These are phyloP conservation scores for Albula goreensis DNA, from an alignment of 2,113 vertebrate genomes.

Conservation along the genomic window DNA sequence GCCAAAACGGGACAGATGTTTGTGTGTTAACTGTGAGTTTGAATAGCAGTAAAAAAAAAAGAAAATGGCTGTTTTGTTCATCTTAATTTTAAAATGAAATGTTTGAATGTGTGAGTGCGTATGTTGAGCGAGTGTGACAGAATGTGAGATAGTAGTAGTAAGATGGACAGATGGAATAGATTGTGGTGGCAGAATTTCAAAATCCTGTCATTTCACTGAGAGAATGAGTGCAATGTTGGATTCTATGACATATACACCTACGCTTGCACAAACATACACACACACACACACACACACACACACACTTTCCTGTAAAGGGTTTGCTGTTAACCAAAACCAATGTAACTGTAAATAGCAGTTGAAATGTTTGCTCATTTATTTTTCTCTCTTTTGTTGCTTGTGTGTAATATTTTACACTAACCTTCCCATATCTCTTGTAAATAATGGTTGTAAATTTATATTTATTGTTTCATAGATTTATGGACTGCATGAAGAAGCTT, in stretches of 20 bases:
- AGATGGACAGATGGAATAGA: neutral
- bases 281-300: neutral
- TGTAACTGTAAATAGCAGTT: conserved; percentile 30
- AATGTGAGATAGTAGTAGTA: neutral
- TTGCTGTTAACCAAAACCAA: conserved; percentile 30
- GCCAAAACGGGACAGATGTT: conserved; percentile 9
- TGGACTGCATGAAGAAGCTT: conserved; percentile 4
- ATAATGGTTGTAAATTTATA: conserved; percentile 30
- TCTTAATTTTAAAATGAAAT: neutral
- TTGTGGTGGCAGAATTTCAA: too few species aligned
- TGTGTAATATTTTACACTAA: conserved; percentile 20
- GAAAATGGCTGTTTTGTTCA: neutral
- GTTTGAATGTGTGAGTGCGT: neutral
- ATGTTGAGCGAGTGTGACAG: neutral
- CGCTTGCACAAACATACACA: too few species aligned
- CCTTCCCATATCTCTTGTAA: conserved; percentile 25
- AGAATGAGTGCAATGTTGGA: too few species aligned
- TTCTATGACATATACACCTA: too few species aligned
- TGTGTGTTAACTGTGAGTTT: conserved; percentile 20
- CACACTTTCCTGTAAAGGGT: neutral
- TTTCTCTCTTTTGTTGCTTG: too few species aligned
- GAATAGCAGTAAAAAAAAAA: conserved; percentile 11
- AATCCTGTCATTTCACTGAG: too few species aligned
- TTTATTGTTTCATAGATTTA: conserved; percentile 32
- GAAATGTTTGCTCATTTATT: conserved; percentile 26